Conservation (phyloP, 1,140 invertebrate species). For the Vollenhovia emeryi region DNA sequence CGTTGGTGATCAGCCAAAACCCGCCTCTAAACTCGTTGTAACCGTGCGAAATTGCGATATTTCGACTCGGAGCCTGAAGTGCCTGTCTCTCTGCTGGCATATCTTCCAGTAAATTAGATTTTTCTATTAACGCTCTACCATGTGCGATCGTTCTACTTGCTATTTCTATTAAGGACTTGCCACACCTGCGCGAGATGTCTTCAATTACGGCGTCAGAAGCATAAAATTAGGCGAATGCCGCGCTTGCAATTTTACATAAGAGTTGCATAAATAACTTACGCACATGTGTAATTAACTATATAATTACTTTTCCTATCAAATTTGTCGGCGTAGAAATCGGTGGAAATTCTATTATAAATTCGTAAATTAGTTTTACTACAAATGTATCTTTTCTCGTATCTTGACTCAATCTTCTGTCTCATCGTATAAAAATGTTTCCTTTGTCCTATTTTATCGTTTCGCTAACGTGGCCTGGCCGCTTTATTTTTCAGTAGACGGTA, state of each 20-base stretch:
- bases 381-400: neutral
- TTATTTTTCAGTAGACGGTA: neutral
- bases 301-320: neutral
- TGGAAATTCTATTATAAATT: neutral
- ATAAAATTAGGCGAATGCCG: neutral
- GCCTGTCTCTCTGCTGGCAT: conserved; percentile 1
- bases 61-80: neutral
- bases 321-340: neutral
- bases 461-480: neutral
- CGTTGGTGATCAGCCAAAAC: conserved; percentile 65
- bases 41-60: conserved; percentile 31
- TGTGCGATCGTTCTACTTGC: conserved; percentile 15
- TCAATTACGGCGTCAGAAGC: neutral
- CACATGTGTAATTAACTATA: neutral
- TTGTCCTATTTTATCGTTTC: neutral
- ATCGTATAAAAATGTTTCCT: neutral
- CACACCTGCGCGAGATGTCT: neutral
- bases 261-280: neutral
- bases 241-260: neutral
- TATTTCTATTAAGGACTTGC: conserved; percentile 8
- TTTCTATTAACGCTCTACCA: conserved; percentile 6
- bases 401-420: neutral
- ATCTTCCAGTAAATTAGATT: conserved; percentile 35
- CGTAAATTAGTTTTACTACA: neutral
- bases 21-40: conserved; percentile 32